These are phyloP conservation scores for Meganola albula DNA, from an alignment of 2,888 invertebrate species.

Conservation along the genomic window DNA sequence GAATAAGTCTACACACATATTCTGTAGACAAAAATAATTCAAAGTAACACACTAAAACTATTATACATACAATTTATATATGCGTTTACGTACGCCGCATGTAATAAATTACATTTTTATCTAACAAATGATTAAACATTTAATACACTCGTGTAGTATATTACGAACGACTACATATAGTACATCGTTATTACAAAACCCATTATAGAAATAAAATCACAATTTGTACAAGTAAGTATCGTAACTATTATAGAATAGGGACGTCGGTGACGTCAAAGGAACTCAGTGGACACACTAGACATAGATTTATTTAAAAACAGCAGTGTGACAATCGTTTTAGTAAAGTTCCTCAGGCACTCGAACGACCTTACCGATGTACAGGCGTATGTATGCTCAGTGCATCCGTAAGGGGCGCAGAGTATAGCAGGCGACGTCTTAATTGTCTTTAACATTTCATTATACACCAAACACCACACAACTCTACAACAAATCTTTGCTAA, in stretches of 20 bases:
- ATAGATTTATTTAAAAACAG: conserved; percentile 67
- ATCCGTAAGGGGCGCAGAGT: background rate
- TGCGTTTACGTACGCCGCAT: conserved; percentile 25
- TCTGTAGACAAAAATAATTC: conserved; percentile 27
- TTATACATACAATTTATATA: conserved; percentile 30
- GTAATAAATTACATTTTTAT: conserved; percentile 38
- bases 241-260: conserved; percentile 19
- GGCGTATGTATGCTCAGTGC: background rate
- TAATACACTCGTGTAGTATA: conserved; percentile 25
- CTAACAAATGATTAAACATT: conserved; percentile 34
- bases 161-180: no score
- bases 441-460: no score
- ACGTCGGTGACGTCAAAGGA: conserved; percentile 27
- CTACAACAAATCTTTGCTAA: no score
- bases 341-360: conserved; percentile 29
- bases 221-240: conserved; percentile 37
- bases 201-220: conserved; percentile 30
- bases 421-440: conserved; percentile 3
- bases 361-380: conserved; percentile 10
- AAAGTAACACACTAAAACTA: conserved; percentile 29
- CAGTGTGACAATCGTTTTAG: conserved; percentile 50
- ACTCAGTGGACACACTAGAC: conserved; percentile 51
- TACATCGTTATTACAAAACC: conserved; percentile 22
- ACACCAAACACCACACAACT: no score
- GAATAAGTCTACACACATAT: conserved; percentile 21